These are phyloP conservation scores for Microplitis demolitor DNA, from an alignment of 1,140 invertebrate species.

Conservation along the genomic window DNA sequence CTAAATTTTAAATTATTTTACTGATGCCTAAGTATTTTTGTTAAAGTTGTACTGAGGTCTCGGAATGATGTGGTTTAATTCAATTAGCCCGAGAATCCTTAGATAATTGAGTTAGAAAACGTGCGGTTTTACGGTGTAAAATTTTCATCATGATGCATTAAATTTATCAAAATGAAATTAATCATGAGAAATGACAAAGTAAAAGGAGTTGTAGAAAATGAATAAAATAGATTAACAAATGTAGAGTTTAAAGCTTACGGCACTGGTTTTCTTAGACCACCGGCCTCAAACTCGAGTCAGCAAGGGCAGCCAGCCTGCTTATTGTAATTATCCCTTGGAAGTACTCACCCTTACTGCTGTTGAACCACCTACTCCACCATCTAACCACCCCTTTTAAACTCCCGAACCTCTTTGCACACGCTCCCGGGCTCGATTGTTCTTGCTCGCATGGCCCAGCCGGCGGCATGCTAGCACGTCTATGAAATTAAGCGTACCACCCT, in stretches of 20 bases:
- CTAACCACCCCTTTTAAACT: not conserved
- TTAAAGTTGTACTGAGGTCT: not conserved
- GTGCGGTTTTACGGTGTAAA: not conserved
- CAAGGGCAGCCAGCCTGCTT: conserved; percentile 22
- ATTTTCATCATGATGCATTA: not conserved
- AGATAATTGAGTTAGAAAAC: conserved; percentile 57
- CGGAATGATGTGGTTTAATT: conserved; percentile 45
- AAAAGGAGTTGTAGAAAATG: not conserved
- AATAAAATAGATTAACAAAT: too few species aligned
- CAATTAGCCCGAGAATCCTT: conserved; percentile 58
- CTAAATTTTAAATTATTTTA: too few species aligned
- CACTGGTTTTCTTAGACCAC: conserved; percentile 27
- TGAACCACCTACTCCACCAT: not conserved
- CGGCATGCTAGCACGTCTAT: conserved; percentile 23
- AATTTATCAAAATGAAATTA: not conserved
- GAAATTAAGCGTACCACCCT: conserved; percentile 33
- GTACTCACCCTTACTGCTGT: conserved; percentile 13
- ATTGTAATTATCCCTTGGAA: conserved; percentile 37
- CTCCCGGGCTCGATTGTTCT: conserved; percentile 36
- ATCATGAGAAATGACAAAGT: not conserved
- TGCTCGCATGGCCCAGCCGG: conserved; percentile 28
- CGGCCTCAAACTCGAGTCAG: not conserved
- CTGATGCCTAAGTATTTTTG: not conserved
- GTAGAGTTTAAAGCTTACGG: not conserved
- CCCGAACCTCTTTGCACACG: conserved; percentile 27